These are phyloP conservation scores for Bombus vancouverensis DNA, from an alignment of 1,140 invertebrate species.

Conservation along the genomic window DNA sequence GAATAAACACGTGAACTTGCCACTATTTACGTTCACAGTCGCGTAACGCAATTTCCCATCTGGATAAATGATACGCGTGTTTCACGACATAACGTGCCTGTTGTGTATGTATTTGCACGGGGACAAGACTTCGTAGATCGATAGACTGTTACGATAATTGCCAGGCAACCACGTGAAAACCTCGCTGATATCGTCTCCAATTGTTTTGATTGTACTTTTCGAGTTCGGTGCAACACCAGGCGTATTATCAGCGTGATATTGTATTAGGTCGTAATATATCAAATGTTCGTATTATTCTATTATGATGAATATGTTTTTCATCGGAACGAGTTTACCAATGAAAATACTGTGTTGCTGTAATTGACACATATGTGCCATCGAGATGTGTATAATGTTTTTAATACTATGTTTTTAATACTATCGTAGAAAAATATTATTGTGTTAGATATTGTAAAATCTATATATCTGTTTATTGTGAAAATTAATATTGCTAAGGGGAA, in stretches of 20 bases:
- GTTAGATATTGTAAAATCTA: too few relatives aligned
- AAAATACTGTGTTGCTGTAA: not conserved
- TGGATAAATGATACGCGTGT: slow-evolving; percentile 50
- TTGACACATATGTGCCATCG: not conserved
- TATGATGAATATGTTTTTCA: too few relatives aligned
- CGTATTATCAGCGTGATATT: not conserved
- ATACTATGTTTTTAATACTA: not conserved
- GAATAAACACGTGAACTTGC: slow-evolving; percentile 41
- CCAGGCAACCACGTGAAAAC: slow-evolving; percentile 52
- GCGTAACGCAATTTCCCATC: slow-evolving; percentile 61
- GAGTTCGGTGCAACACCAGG: not conserved
- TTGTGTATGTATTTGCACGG: slow-evolving; percentile 20
- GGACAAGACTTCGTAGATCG: slow-evolving; percentile 49
- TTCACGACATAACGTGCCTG: not conserved
- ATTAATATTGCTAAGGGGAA: too few relatives aligned
- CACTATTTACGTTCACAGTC: slow-evolving; percentile 5
- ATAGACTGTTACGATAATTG: slow-evolving; percentile 54
- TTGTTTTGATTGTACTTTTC: slow-evolving; percentile 22
- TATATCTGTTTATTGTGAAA: too few relatives aligned
- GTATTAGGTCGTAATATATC: too few relatives aligned
- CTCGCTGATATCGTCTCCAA: slow-evolving; percentile 22
- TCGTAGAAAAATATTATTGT: too few relatives aligned
- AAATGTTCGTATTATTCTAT: too few relatives aligned
- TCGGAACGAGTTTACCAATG: too few relatives aligned
- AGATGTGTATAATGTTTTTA: not conserved